Evolutionary conservation across 2,113 vertebrate genomes (phyloP), one percentile per base, ranked within the genome.

Genomic region (Tachuris rubrigastra): DNA sequence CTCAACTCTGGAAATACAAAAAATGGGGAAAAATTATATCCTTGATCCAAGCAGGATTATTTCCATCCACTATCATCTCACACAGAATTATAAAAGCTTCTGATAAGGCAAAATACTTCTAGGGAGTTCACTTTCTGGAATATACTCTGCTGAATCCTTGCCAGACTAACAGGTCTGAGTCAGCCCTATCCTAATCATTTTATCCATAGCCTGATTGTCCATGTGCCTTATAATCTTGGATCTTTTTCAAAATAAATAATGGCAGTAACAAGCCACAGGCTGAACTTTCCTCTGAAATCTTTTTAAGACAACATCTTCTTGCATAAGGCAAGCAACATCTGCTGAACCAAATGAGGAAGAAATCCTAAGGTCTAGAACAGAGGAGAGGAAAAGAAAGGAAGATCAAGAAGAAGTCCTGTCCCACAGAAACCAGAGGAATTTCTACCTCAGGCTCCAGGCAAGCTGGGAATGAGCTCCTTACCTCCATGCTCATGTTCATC

Each of bases 51-150:
- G 25, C 37, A 66, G 60, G 62, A 87, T 95, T 96, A 95, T 92
- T 91, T 94, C 73, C 62, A 88, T 78, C 74, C 35, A 24, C 50
- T 91, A 49, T 90, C 86, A 69, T 94, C 76, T 94, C 80, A 50
- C 35, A 65, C 73, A 41, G 81, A 95, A 93, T 85, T 94, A 93
- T 76, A 90, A 92, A 95, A 94, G n/a, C 37, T 73, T 95, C 88
- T 96, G 96, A 96, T 97, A 97, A 96, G 95, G 93, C 73, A 91
- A 89, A 96, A 75, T 89, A 78, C 68, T 95, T 90, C 62, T 84
- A 97, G 96, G 95, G 96, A 97, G 96, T 97, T 97, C 94, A 95
- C 96, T 97, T 97, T 96, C 94, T 96, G 97, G 95, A 95, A 96
- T 91, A 96, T 49, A 87, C 63, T 89, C 88, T 93, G 65, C 90